Conservation (phyloP, 2,888 invertebrate species). For the Leucophenga maculata region DNA sequence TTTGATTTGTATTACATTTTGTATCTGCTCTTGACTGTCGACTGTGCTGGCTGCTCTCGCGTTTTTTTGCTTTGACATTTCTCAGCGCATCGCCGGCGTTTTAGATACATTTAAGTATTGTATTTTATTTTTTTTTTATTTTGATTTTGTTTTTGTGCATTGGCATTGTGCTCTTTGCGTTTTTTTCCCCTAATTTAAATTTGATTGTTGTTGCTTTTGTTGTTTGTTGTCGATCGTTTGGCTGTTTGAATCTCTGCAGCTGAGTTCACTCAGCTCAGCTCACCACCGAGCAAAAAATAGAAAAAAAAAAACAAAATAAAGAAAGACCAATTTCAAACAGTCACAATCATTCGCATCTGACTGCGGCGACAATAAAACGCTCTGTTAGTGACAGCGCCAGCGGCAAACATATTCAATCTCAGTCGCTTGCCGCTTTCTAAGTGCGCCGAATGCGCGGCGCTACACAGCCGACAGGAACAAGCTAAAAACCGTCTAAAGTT, state of each 20-base stretch:
- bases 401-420: conserved; percentile 20
- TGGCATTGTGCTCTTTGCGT: not conserved
- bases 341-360: conserved; percentile 16
- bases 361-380: conserved; percentile 5
- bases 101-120: not conserved
- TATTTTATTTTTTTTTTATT: too few relatives aligned
- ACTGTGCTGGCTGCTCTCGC: not conserved
- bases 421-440: conserved; percentile 50
- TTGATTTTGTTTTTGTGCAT: too few relatives aligned
- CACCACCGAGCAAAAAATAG: not conserved
- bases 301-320: conserved; percentile 6
- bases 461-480: not conserved
- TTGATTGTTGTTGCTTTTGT: conserved; percentile 3
- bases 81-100: not conserved
- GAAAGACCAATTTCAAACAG: not conserved
- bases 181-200: conserved; percentile 4
- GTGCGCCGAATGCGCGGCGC: conserved; percentile 29
- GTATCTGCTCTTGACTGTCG: not conserved
- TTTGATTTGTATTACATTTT: not conserved
- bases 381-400: conserved; percentile 1
- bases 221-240: conserved; percentile 1
- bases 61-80: not conserved
- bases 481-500: conserved; percentile 10
- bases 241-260: conserved; percentile 12
- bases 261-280: not conserved